A percentile compares a stretch with the other conserved stretches of the same genome.
Evolutionary conservation across 2,113 vertebrate species (phyloP).

Genomic region (Castor canadensis): DNA sequence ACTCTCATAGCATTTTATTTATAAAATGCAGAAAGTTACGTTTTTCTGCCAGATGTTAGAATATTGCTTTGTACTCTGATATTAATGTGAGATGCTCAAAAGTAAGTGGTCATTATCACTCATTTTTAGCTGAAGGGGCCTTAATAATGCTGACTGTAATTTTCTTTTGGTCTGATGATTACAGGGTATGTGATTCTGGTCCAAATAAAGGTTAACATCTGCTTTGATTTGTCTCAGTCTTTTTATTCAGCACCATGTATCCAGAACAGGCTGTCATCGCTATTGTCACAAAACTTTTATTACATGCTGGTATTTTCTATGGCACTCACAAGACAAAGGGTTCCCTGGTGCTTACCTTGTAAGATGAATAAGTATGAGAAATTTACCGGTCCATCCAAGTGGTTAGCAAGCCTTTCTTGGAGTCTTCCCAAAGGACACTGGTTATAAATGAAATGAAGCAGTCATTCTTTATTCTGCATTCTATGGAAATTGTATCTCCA

Average conservation of each 20-base stretch:
- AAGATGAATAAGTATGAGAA: constrained; percentile 33
- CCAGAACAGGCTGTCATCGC: not conserved
- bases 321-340: not conserved
- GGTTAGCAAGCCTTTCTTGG: constrained; percentile 24
- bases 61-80: constrained; percentile 54
- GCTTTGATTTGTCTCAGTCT: constrained; percentile 26
- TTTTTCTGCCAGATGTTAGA: constrained; percentile 56
- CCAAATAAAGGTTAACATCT: constrained; percentile 69
- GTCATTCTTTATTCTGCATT: not conserved
- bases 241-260: not conserved
- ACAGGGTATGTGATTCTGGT: constrained; percentile 39
- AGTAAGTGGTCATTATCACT: constrained; percentile 65
- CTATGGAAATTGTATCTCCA: constrained; percentile 25
- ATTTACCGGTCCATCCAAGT: constrained; percentile 10
- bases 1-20: constrained; percentile 7
- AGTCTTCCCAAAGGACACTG: not conserved
- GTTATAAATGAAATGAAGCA: constrained; percentile 31
- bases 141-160: constrained; percentile 61
- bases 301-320: not conserved
- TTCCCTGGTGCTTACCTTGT: not conserved
- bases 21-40: constrained; percentile 44
- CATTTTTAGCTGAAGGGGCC: constrained; percentile 61
- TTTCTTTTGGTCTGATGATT: constrained; percentile 70
- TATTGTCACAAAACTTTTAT: constrained; percentile 7
- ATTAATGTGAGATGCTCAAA: constrained; percentile 59